A percentile compares a stretch with the other conserved stretches of the same genome.
These are phyloP conservation scores for Linnaemya tessellans DNA, from an alignment of 2,888 invertebrate species.

Conservation along the genomic window DNA sequence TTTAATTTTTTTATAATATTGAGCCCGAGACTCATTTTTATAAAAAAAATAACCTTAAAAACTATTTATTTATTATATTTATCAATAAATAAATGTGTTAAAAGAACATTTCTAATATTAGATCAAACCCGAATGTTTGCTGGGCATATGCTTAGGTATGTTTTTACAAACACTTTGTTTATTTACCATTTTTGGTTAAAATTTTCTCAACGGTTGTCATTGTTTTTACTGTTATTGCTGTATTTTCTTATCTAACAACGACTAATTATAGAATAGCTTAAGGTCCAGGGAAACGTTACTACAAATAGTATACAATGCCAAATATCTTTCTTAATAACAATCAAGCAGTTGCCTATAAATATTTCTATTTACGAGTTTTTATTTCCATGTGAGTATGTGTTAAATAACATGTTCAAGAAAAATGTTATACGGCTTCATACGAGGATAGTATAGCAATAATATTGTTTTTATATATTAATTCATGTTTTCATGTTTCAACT, in stretches of 20 bases:
- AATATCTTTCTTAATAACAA: slow-evolving; percentile 14
- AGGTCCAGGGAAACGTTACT: slow-evolving; percentile 59
- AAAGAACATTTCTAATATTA: too few relatives aligned
- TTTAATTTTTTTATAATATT: too few relatives aligned
- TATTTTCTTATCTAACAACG: slow-evolving; percentile 65
- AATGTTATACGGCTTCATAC: slow-evolving; percentile 17
- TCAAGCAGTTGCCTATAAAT: background rate
- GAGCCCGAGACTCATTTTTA: too few relatives aligned
- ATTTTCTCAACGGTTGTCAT: slow-evolving; percentile 63
- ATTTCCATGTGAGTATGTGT: background rate
- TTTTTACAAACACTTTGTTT: slow-evolving; percentile 39
- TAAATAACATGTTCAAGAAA: slow-evolving; percentile 23
- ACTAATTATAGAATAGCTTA: slow-evolving; percentile 69
- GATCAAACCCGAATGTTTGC: too few relatives aligned
- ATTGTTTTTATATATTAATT: background rate
- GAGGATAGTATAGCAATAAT: slow-evolving; percentile 1
- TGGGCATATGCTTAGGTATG: background rate
- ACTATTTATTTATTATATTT: too few relatives aligned
- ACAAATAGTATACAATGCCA: slow-evolving; percentile 52
- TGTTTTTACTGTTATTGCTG: slow-evolving; percentile 54
- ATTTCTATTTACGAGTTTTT: background rate
- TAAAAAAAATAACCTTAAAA: too few relatives aligned
- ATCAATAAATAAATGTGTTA: too few relatives aligned
- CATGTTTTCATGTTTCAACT: background rate
- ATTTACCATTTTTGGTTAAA: slow-evolving; percentile 61